Evolutionary conservation across 1,140 invertebrate genomes (phyloP).

Genomic region (Heliconius hewitsoni): DNA sequence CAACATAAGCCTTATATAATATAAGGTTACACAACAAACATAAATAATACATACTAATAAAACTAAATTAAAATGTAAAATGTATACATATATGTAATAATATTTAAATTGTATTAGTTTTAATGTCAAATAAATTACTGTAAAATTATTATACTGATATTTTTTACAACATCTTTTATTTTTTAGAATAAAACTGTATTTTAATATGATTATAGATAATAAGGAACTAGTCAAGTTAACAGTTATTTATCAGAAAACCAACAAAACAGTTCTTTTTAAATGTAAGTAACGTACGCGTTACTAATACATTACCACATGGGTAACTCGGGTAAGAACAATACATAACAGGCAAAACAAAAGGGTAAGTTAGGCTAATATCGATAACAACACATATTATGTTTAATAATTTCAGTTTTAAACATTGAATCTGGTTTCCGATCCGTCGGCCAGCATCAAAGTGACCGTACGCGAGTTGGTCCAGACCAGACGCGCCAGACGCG

Average conservation of each 20-base stretch:
- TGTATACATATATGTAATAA: too few relatives aligned
- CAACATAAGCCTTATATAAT: background rate
- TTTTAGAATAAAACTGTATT: too few relatives aligned
- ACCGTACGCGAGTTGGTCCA: constrained; percentile 97
- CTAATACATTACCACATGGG: background rate
- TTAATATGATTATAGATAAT: too few relatives aligned
- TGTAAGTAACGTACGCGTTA: background rate
- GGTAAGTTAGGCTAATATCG: background rate
- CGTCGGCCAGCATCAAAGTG: constrained; percentile 94
- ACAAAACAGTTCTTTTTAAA: too few relatives aligned
- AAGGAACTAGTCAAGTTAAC: too few relatives aligned
- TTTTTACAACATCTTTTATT: too few relatives aligned
- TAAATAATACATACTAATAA: background rate
- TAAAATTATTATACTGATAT: too few relatives aligned
- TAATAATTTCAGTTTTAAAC: constrained; percentile 81
- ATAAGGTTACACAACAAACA: background rate
- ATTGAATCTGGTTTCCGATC: constrained; percentile 94
- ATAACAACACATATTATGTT: background rate
- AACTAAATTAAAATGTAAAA: background rate
- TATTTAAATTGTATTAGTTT: too few relatives aligned
- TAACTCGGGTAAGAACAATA: background rate
- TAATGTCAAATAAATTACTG: too few relatives aligned
- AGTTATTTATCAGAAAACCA: too few relatives aligned
- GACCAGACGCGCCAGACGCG: constrained; percentile 92
- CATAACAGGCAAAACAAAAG: background rate